phyloP scores from a whole-genome alignment of 2,113 vertebrate species.

The Alethe diademata region DNA sequence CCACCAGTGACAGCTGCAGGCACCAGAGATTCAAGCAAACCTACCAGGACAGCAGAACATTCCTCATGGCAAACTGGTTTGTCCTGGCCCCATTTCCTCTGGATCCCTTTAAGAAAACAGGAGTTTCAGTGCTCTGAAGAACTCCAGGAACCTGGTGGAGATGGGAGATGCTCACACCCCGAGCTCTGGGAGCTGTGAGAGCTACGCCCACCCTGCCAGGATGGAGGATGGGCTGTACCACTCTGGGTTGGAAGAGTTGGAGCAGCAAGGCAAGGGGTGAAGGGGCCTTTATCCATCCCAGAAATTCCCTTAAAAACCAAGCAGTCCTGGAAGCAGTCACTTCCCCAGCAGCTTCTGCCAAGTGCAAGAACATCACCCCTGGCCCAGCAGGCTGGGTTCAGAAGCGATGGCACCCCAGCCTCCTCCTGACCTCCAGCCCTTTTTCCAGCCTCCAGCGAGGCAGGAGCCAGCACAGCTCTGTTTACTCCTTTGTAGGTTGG shows the following conservation, averaged over 20 bases:
- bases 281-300: background rate
- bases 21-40: fast-evolving
- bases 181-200: background rate
- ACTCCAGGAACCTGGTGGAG: background rate
- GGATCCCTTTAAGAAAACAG: background rate
- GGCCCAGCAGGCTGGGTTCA: background rate
- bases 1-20: background rate
- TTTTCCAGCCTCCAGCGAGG: background rate
- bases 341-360: background rate
- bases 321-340: background rate
- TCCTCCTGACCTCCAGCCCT: fast-evolving
- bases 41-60: background rate
- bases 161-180: background rate
- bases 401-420: background rate
- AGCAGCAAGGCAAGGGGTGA: background rate
- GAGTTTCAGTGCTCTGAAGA: background rate
- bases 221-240: fast-evolving
- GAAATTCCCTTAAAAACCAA: background rate
- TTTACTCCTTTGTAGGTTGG: background rate
- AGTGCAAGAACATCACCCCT: background rate
- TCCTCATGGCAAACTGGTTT: background rate
- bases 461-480: background rate
- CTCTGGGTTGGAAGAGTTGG: fast-evolving
- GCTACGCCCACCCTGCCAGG: background rate
- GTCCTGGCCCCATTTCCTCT: background rate